Evolutionary conservation across 2,113 vertebrate species (phyloP), one percentile per base, ranked within the genome.

Genomic region (Calyptommatus sinebrachiatus): DNA sequence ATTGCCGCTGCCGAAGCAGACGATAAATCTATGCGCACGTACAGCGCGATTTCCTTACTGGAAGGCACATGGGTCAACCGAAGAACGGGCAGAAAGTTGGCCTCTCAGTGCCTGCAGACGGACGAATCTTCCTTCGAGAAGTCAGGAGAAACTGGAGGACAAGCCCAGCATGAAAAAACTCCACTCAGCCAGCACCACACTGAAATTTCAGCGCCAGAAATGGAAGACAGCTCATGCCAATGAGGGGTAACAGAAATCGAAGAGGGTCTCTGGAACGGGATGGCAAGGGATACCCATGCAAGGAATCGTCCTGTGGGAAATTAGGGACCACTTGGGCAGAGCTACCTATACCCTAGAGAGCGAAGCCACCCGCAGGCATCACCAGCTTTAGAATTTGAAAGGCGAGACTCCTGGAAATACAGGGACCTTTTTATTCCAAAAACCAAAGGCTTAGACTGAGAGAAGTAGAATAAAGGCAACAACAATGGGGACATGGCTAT

Each of bases 101-200:
- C 21, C 4, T 70, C 79, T 61, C 72, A 70, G 53, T 9, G 41
- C 11, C 79, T 48, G 31, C 79, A 81, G 57, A 81, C 79, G 0
- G 79, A 81, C 9, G 79, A 81, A 41, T 62, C 72, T 46, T 69
- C 65, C 8, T 81, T 75, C 24, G 31, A 41, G 26, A 74, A 57
- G 1, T 4, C 0, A 7, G 35, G 31, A 16, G 50, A 46, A 5
- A 35, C n/a, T 10, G 10, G 10, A 21, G 45, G 48, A 24, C 28
- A 1, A 8, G n/a, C 28, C 16, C 62, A 21, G 28, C 20, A 20
- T 24, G 57, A 1, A 16, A n/a, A 29, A 12, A 14, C 45, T 4
- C 8, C 4, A 24, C 57, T 41, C 5, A n/a, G 74, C 29, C 45
- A 18, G 53, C 29, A 28, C 63, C 3, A 22, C 24, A 9, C 11